Base-by-base conservation (phyloP, 2,797 vertebrate genomes). In the Mus caroli region DNA sequence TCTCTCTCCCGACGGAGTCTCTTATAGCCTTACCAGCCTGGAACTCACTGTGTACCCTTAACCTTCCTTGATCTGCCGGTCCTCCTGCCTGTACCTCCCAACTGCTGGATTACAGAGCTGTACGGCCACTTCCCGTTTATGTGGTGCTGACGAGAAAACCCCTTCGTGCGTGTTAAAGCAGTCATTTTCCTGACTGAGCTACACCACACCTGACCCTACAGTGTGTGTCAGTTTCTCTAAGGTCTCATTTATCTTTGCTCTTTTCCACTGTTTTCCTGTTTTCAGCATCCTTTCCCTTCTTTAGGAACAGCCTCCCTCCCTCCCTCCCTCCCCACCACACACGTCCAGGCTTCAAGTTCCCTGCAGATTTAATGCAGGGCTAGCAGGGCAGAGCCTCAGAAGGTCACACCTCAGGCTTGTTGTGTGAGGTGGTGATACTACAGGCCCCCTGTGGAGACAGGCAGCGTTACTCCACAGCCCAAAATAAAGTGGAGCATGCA, bases 401-500 rank as follows among this genome's bases (percentile, higher is more conserved):
- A 84, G 80, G 85, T 90, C 62, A 64, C 62, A 73, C 93, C 78
- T 96, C 6, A 6, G 37, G 90, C 87, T 80, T 94, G 69, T 96
- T 94, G 88, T 96, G 90, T 83, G 93, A 96, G 92, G 76, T 85
- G 40, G 85, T 77, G 95, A 89, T 92, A 90, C 92, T 93, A 92
- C 46, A 84, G 88, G 88, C 85, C 86, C 86, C 88, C 95, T 58
- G 79, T 92, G 90, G 86, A 94, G 94, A 86, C 31, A 4, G 22
- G 82, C 46, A 6, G 46, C 95, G 95, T 92, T 96, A 95, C 90
- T 89, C 93, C 90, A 71, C 50, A 94, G 94, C 95, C 95, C 93
- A 97, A 96, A 97, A 97, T 96, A 96, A 77, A 22, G 8, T 89
- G 40, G 28, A 79, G 64, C 64, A 88, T 94, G 90, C 58, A 94